Conservation (phyloP, 2,888 invertebrate species). For the Hermaeophaga mercurialis region DNA sequence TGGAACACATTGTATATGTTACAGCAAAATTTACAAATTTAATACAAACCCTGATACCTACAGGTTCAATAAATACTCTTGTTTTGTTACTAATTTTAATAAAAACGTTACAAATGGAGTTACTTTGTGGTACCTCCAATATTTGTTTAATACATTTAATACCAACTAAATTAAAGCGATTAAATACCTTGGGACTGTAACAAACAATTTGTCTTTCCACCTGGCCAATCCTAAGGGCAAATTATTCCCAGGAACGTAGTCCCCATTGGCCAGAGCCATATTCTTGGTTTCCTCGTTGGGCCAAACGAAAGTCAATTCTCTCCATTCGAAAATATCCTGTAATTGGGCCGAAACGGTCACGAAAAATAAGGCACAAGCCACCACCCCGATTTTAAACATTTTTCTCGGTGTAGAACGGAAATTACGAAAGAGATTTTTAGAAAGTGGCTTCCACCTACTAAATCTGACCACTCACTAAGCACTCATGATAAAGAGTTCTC, state of each 20-base stretch:
- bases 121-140: too few relatives aligned
- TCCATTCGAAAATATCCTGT: constrained; percentile 72
- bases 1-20: too few relatives aligned
- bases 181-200: constrained; percentile 68
- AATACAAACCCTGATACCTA: too few relatives aligned
- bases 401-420: not conserved
- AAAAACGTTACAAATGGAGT: too few relatives aligned
- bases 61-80: too few relatives aligned
- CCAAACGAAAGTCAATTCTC: constrained; percentile 70
- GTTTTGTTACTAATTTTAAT: too few relatives aligned
- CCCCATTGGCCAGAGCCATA: constrained; percentile 65
- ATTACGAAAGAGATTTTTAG: not conserved
- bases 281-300: constrained; percentile 65
- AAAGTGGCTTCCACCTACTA: not conserved
- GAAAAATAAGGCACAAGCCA: constrained; percentile 40
- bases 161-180: not conserved
- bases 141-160: too few relatives aligned
- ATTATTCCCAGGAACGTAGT: constrained; percentile 69
- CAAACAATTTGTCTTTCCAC: constrained; percentile 73
- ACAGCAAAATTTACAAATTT: too few relatives aligned
- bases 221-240: constrained; percentile 72
- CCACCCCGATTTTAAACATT: constrained; percentile 26
- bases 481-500: constrained; percentile 16
- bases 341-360: constrained; percentile 56
- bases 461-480: constrained; percentile 13